Evolutionary conservation across 2,797 vertebrate genomes (phyloP).

Genomic region (Esox masquinongy): DNA sequence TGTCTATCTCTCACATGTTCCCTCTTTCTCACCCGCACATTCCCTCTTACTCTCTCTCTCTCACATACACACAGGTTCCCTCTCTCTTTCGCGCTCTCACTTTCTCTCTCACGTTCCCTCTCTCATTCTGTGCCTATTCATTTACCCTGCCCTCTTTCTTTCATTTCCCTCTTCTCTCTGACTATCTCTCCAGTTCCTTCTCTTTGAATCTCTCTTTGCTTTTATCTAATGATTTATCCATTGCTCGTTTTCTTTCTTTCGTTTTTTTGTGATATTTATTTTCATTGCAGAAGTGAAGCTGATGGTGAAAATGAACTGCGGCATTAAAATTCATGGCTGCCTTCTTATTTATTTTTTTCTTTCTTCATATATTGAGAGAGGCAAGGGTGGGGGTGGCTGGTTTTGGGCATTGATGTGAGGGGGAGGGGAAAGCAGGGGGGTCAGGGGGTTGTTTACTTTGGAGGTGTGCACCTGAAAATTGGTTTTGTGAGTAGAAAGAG

Average conservation of each 20-base stretch:
- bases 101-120: background rate
- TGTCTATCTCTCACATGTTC: slow-evolving; percentile 27
- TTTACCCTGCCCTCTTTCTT: slow-evolving; percentile 52
- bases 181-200: slow-evolving; percentile 41
- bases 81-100: slow-evolving; percentile 1
- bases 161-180: slow-evolving; percentile 19
- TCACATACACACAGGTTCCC: slow-evolving; percentile 40
- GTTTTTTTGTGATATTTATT: slow-evolving; percentile 47
- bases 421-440: slow-evolving; percentile 28
- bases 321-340: slow-evolving; percentile 76
- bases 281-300: slow-evolving; percentile 54
- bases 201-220: slow-evolving; percentile 37
- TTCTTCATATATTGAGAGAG: slow-evolving; percentile 43
- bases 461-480: slow-evolving; percentile 77
- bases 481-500: slow-evolving; percentile 55
- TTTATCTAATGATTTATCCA: background rate
- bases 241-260: background rate
- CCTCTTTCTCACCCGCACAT: no score
- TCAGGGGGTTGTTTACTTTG: slow-evolving; percentile 66
- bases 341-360: slow-evolving; percentile 53
- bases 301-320: slow-evolving; percentile 60
- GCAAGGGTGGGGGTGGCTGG: slow-evolving; percentile 27
- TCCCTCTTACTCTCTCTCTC: slow-evolving; percentile 9
- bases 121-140: slow-evolving; percentile 35
- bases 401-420: slow-evolving; percentile 59